Percentiles rank a stretch among this genome's conserved stretches.
These are phyloP conservation scores for Musca domestica DNA, from an alignment of 1,140 invertebrate species.

Conservation along the genomic window DNA sequence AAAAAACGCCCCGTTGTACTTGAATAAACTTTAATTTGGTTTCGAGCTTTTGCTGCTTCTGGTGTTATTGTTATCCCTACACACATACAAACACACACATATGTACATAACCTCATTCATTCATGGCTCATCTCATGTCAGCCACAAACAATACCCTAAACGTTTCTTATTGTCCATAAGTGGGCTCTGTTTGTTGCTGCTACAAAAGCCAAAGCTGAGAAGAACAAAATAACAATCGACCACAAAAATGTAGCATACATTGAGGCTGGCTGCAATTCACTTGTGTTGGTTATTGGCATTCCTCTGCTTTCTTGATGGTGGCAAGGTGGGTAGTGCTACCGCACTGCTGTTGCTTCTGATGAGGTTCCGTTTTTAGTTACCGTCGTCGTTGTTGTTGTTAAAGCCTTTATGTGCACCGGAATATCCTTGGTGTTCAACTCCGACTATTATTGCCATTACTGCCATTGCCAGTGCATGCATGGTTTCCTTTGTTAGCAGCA, in stretches of 20 bases:
- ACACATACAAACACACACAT: too few relatives aligned
- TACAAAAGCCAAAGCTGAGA: too few relatives aligned
- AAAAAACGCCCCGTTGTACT: slow-evolving; percentile 2
- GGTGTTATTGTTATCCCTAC: slow-evolving; percentile 9
- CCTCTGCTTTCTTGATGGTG: too few relatives aligned
- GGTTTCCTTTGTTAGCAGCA: slow-evolving; percentile 9
- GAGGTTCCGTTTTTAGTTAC: too few relatives aligned
- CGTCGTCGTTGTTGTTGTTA: too few relatives aligned
- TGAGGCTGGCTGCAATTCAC: slow-evolving; percentile 10
- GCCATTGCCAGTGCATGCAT: neutral
- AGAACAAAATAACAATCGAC: too few relatives aligned
- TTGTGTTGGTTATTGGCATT: neutral
- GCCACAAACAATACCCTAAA: slow-evolving; percentile 21
- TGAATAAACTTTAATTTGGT: slow-evolving; percentile 20
- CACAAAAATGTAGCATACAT: slow-evolving; percentile 4
- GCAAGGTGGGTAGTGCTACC: too few relatives aligned
- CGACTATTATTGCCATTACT: too few relatives aligned
- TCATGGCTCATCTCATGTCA: slow-evolving; percentile 19
- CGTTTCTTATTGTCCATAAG: slow-evolving; percentile 19
- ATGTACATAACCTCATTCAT: neutral
- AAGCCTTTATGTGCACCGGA: neutral
- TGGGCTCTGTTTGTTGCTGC: neutral
- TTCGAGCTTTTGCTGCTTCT: slow-evolving; percentile 11
- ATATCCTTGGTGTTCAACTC: slow-evolving; percentile 9
- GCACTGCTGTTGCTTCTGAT: too few relatives aligned